Evolutionary conservation across 2,888 invertebrate genomes (phyloP), one percentile per base, ranked within the genome.

Genomic region (Hipparchia semele): DNA sequence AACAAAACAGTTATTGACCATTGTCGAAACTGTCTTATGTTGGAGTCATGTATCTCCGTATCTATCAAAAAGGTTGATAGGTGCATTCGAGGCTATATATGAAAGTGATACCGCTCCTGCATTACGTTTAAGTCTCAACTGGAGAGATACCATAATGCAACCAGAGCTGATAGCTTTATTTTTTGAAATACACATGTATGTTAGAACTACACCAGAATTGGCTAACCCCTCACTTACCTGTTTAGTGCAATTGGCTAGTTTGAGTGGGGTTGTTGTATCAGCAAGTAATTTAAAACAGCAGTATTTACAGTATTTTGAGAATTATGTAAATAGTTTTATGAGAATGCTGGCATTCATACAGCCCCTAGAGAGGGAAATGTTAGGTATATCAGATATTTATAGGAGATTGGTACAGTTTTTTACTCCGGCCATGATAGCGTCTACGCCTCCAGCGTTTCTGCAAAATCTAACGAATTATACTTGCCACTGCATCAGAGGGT

Each of bases 101-200:
- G 96, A 96, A 83, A 94, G 95, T 51, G 96, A 96, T 78, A 95
- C 95, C 70, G 95, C 91, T 10, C 95, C 95, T 2, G 94, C 95
- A 1, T 87, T 97, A 66, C 94, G 98, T 23, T 94, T 94, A 94
- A 83, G 95, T 96, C 69, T 95, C 13, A 89, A 87, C 79, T 98
- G 98, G 98, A 94, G 95, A 73, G 97, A 97, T 76, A 95, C 97
- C 0, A 95, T 98, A 77, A 92, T 97, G 77, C 96, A 97, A 82
- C 96, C 97, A 2, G 95, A 95, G 76, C 91, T 98, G 13, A 87
- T 97, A 66, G 95, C 96, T n/a, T 87, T 98, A 58, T 97, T 98
- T 91, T 98, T 98, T 85, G 96, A 96, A 84, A 93, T 97, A 54
- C 98, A 98, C 87, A 96, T 96, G 95, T 97, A 97, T 91, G 96